Base-by-base conservation (phyloP, 2,113 vertebrate species). In the Xerus inauris region DNA sequence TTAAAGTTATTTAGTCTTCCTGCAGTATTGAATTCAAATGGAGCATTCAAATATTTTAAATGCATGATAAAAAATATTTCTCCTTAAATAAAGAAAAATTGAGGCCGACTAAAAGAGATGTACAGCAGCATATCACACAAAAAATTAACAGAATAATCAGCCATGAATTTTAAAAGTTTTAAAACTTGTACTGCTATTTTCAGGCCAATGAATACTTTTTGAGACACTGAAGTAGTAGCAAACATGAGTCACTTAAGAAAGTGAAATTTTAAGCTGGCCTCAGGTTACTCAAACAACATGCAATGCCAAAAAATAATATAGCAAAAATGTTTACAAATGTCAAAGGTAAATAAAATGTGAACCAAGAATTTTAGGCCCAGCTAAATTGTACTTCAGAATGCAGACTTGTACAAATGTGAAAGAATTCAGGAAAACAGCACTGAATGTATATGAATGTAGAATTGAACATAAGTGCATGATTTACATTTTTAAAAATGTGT, bases 291-390 rank as follows among this genome's bases (percentile, higher is more conserved):
- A 90, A 87, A 71, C 5, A 40, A 47, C 3, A 19, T 47, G 0
- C 3, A 24, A 40, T 38, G 6, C 10, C 77, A 93, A 64, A 71
- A 91, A 73, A 32, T 26, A 83, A n/a, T 19, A 57, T 0, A 59
- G 3, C 4, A 81, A n/a, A 1, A 57, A 57, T 42, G 38, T 35
- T 88, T 64, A n/a, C 10, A 42, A 32, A 76, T 76, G 38, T 85
- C 45, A 73, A 28, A 24, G 32, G 19, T 92, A 81, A 93, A 73
- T 75, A 93, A 91, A 93, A 65, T 65, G 3, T 38, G 65, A 94
- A 79, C 28, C 38, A 42, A 76, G 2, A 69, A 85, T 91, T 87
- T 94, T 88, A 90, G 71, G 91, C n/a, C 20, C 17, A 80, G 3
- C 7, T 35, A 85, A 90, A 26, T 38, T 82, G 35, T 73, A 7